Base-by-base conservation (phyloP, 2,888 invertebrate species). In the Stratiomys singularior region DNA sequence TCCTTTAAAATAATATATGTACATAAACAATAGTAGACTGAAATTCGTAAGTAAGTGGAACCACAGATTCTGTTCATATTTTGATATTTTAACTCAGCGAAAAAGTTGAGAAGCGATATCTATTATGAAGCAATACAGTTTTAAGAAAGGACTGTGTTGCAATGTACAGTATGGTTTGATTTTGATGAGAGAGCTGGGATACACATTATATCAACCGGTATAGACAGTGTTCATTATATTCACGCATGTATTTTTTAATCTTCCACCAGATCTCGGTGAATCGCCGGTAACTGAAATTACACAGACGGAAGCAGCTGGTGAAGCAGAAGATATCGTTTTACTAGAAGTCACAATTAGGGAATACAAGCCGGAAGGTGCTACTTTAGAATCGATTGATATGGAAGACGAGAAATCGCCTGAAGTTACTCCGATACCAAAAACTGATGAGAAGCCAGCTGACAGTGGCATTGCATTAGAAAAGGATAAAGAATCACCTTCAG, bases 291-390 rank as follows among this genome's bases (percentile, higher is more conserved):
- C 37, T 3, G 37, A 37, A 37, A 3, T 9, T 37, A 9, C 9
- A n/a, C n/a, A n/a, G 37, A 37, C 5, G 37, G 37, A 52, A n/a
- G 52, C 7, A 15, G 15, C 4, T 18, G 52, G 4, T 13, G 80
- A 80, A 80, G 76, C 82, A 80, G 77, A 80, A 76, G 80, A 82
- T 63, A 81, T 80, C 69, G 79, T 82, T 76, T 78, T 80, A 18
- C 18, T 67, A 21, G 2, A 37, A 9, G 67, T 67, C 15, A 44
- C 46, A 18, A 23, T 67, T 18, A 67, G 44, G 21, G 67, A 67
- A 44, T 13, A 15, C 1, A 67, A 67, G 7, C 44, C 46, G 7
- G 77, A 80, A 67, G 80, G 81, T 72, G 77, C 78, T 58, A 28
- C 52, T 76, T 44, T 74, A 25, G 71, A 72, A n/a, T 9, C 27